Evolutionary conservation across 35 echinoderm and acorn worm genomes (phyloP).

Genomic region (Diadema setosum): DNA sequence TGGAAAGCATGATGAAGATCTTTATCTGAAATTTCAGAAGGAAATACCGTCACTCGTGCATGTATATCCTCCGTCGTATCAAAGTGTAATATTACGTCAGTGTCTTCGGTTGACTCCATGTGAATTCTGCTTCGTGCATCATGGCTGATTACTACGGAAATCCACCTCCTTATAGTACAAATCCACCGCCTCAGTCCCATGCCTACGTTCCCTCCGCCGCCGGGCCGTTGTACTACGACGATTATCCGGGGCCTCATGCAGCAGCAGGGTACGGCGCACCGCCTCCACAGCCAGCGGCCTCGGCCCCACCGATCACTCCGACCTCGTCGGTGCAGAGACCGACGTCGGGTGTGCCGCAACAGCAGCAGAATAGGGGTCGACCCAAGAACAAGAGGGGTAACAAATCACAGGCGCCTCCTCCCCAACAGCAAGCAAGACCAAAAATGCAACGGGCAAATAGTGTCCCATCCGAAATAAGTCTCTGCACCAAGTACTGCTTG

Average conservation of each 20-base stretch:
- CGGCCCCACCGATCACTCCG: neutral
- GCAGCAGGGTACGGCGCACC: neutral
- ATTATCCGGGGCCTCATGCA: neutral
- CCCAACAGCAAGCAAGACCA: constrained; percentile 15
- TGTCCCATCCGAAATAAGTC: constrained; percentile 36
- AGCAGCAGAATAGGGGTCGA: neutral
- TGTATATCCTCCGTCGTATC: no score
- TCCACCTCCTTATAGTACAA: neutral
- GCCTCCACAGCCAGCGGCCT: neutral
- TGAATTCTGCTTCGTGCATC: neutral
- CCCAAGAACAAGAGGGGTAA: neutral
- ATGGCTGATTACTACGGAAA: constrained; percentile 15
- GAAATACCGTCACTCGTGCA: no score
- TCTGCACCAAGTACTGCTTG: constrained; percentile 43
- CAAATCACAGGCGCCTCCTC: neutral
- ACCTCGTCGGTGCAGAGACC: neutral
- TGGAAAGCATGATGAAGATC: no score
- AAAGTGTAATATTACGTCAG: no score
- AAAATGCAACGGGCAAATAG: neutral
- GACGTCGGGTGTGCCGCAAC: neutral
- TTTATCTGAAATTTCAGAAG: no score
- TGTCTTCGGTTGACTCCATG: no score
- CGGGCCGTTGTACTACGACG: neutral
- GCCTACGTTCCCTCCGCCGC: neutral
- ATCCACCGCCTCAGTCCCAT: constrained; percentile 6